A percentile compares a stretch with the other conserved stretches of the same genome.
Evolutionary conservation across 2,113 vertebrate genomes (phyloP).

Genomic region (Hydrochoerus hydrochaeris): DNA sequence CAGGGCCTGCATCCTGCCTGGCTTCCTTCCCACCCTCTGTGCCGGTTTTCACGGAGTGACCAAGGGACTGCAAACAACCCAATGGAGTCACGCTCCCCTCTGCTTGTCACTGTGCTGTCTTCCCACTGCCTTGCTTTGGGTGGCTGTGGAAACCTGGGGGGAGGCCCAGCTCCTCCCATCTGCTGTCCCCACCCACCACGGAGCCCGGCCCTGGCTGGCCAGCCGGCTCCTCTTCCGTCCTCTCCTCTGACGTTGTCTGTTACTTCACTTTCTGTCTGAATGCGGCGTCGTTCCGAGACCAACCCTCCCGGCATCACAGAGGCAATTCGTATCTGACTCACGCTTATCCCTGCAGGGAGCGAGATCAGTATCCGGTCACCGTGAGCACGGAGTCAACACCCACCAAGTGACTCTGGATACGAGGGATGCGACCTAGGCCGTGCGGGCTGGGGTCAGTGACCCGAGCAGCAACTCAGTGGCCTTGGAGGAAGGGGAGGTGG

Average conservation of each 20-base stretch:
- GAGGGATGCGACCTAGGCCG: neutral
- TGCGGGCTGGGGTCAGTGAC: neutral
- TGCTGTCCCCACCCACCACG: fast-evolving
- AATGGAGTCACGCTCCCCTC: neutral
- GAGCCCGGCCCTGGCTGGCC: too few relatives aligned
- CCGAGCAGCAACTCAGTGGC: neutral
- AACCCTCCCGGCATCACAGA: too few relatives aligned
- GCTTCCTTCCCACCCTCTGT: neutral
- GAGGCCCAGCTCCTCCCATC: neutral
- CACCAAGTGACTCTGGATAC: fast-evolving
- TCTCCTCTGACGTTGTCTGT: neutral
- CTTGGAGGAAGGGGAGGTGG: neutral
- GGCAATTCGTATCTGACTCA: neutral
- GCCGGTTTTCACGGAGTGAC: neutral
- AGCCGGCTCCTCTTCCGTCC: neutral
- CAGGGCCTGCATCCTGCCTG: neutral
- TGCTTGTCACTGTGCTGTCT: too few relatives aligned
- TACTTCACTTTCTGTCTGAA: neutral
- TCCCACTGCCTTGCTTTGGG: too few relatives aligned
- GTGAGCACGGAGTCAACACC: neutral
- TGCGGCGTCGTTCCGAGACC: neutral
- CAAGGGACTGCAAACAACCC: neutral
- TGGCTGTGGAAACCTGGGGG: too few relatives aligned
- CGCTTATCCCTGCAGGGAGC: neutral
- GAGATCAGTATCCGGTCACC: neutral